Evolutionary conservation across 2,113 vertebrate genomes (phyloP).

Genomic region (Mixornis gularis): DNA sequence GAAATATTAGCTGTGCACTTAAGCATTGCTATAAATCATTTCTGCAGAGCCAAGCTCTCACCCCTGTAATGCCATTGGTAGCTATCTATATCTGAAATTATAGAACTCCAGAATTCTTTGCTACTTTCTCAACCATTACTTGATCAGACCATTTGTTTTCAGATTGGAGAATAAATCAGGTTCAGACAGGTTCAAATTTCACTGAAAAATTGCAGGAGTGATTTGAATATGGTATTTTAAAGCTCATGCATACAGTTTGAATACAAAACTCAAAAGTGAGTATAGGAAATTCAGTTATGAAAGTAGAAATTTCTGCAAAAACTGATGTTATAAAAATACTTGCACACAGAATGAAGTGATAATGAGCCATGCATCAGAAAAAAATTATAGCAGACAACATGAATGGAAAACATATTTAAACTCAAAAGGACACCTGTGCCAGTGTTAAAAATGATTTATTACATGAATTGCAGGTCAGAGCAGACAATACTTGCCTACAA

Average conservation of each 20-base stretch:
- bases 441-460: slow-evolving; percentile 37
- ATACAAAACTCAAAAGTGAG: slow-evolving; percentile 1
- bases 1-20: background rate
- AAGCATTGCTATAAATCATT: background rate
- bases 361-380: slow-evolving; percentile 50
- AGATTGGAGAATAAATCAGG: slow-evolving; percentile 26
- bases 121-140: background rate
- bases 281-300: background rate
- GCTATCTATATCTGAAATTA: slow-evolving; percentile 4
- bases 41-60: background rate
- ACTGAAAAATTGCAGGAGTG: background rate
- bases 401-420: slow-evolving; percentile 45
- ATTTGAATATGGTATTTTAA: slow-evolving; percentile 21
- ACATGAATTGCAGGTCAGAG: slow-evolving; percentile 23
- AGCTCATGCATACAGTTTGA: background rate
- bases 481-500: background rate
- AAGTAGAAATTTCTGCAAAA: slow-evolving; percentile 23
- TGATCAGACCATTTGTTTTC: slow-evolving; percentile 32
- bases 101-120: background rate
- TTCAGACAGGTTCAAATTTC: slow-evolving; percentile 20
- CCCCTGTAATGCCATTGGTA: background rate
- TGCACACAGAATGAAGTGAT: slow-evolving; percentile 38
- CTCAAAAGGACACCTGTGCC: slow-evolving; percentile 35
- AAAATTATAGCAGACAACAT: slow-evolving; percentile 39
- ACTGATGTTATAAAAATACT: slow-evolving; percentile 10